These are phyloP conservation scores for Arothron firmamentum DNA, from an alignment of 2,113 vertebrate genomes.

Conservation along the genomic window DNA sequence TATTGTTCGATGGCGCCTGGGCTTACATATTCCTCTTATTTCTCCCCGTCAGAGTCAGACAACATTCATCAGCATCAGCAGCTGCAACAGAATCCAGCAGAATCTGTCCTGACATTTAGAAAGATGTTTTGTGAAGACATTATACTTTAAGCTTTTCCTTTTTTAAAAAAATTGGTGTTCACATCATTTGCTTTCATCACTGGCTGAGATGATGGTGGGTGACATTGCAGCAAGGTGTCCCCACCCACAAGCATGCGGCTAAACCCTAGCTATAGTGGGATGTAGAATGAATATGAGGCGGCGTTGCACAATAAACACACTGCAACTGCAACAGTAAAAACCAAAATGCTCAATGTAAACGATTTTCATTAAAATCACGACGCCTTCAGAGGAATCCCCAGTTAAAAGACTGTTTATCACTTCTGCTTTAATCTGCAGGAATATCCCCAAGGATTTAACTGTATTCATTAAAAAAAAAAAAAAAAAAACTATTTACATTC, in stretches of 20 bases:
- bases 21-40: slow-evolving; percentile 28
- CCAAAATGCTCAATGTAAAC: not conserved
- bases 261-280: not conserved
- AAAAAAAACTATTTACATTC: slow-evolving; percentile 33
- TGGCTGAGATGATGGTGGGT: slow-evolving; percentile 29
- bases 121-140: slow-evolving; percentile 16
- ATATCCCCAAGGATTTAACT: slow-evolving; percentile 9
- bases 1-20: slow-evolving; percentile 30
- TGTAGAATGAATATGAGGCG: not conserved
- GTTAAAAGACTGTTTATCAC: slow-evolving; percentile 22
- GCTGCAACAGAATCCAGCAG: slow-evolving; percentile 5
- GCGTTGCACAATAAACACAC: too few species aligned
- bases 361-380: slow-evolving; percentile 20
- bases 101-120: slow-evolving; percentile 21
- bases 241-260: slow-evolving; percentile 3
- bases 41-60: slow-evolving; percentile 1
- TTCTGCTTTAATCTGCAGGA: slow-evolving; percentile 18
- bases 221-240: slow-evolving; percentile 11
- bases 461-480: not conserved
- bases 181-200: slow-evolving; percentile 13
- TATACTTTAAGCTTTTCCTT: slow-evolving; percentile 5
- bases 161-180: slow-evolving; percentile 1
- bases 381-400: not conserved
- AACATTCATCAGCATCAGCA: slow-evolving; percentile 18
- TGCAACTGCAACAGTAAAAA: too few species aligned